Conservation (phyloP, 2,797 vertebrate genomes). For the Gallinago stenura region DNA sequence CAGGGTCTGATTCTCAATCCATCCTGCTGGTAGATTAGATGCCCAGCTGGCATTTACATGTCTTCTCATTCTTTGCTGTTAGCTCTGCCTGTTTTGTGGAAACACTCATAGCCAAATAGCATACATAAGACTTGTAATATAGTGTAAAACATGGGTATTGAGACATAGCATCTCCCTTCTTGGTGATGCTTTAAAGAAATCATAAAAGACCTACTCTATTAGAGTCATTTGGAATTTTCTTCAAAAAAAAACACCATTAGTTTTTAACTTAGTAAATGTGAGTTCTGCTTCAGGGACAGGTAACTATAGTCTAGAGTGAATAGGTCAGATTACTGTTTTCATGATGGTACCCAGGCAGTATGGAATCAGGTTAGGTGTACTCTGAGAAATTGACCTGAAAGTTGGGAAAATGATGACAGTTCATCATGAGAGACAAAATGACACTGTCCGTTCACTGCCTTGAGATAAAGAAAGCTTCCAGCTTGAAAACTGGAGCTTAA, state of each 20-base stretch:
- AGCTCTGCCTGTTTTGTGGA: background rate
- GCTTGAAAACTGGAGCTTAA: background rate
- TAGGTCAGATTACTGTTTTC: background rate
- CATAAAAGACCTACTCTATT: background rate
- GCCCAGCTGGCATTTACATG: background rate
- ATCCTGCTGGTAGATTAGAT: background rate
- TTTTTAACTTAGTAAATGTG: background rate
- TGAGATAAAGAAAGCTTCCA: background rate
- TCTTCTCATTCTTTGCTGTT: background rate
- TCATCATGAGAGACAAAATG: background rate
- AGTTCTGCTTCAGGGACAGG: background rate
- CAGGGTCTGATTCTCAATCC: background rate
- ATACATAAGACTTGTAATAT: background rate
- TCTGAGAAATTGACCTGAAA: background rate
- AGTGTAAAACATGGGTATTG: background rate
- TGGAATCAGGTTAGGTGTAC: background rate
- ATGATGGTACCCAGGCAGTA: background rate
- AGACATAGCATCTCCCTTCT: background rate
- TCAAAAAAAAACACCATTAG: background rate
- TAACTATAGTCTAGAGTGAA: background rate
- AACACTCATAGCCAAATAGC: background rate
- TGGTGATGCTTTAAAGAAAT: background rate
- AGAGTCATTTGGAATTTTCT: background rate
- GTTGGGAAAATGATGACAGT: background rate
- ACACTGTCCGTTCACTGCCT: background rate